Evolutionary conservation across 2,888 invertebrate genomes (phyloP).

Genomic region (Macaria liturata): DNA sequence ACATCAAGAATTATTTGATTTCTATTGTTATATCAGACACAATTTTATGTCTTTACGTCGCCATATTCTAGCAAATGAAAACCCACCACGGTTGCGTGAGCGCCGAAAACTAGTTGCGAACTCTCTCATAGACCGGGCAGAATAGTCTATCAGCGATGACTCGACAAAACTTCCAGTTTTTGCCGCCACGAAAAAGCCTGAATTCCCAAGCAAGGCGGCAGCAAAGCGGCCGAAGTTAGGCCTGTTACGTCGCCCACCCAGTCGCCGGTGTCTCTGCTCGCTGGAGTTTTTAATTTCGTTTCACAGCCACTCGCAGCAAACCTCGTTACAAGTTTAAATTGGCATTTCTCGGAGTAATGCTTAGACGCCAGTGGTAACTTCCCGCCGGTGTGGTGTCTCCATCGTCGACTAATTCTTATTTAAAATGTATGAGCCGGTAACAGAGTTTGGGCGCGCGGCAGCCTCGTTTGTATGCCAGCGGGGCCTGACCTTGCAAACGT

Average conservation of each 20-base stretch:
- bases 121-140: conserved; percentile 17
- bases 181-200: conserved; percentile 21
- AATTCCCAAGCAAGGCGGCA: conserved; percentile 51
- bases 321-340: conserved; percentile 83
- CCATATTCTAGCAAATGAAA: neutral
- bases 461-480: conserved; percentile 5
- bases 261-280: conserved; percentile 49
- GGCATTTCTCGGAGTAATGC: conserved; percentile 80
- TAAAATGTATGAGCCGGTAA: conserved; percentile 68
- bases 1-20: too few relatives aligned
- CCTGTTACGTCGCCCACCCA: conserved; percentile 68
- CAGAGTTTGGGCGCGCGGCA: conserved; percentile 11
- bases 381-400: conserved; percentile 58
- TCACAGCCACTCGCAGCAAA: conserved; percentile 77
- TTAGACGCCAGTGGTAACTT: conserved; percentile 71
- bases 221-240: conserved; percentile 78
- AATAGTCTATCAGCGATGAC: conserved; percentile 25
- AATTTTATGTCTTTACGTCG: too few relatives aligned
- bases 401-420: conserved; percentile 70
- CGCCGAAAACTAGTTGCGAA: conserved; percentile 18
- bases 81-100: neutral
- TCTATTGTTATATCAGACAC: too few relatives aligned
- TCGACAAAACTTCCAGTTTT: conserved; percentile 26
- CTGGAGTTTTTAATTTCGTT: conserved; percentile 79
- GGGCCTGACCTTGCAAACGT: neutral